Base-by-base conservation (phyloP, 2,888 invertebrate species). In the Ligdia adustata region DNA sequence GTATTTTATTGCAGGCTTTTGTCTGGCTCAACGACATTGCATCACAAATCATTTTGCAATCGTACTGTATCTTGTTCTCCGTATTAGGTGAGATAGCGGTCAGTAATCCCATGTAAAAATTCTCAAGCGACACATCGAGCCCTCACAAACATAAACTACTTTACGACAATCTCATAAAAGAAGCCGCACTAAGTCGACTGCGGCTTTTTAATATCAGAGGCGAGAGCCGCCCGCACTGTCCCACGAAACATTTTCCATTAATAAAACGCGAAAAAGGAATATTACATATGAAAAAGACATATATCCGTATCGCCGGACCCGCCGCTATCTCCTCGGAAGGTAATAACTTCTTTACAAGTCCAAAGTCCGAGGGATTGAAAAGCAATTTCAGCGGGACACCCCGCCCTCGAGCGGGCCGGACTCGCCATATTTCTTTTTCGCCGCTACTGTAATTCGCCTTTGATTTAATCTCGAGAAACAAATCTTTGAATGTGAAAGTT, bases 301-400 rank as follows among this genome's bases (percentile, higher is more conserved):
- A 87, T 89, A 90, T 89, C 88, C 89, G 90, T 89, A 89, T 89
- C 89, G 87, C 79, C 82, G 84, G 86, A 86, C 86, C 89, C 85
- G 87, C 78, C 87, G 89, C 88, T 90, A 89, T 90, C 90, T 91
- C 80, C 82, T 82, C 75, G 82, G 88, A 89, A 91, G 91, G 91
- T 91, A 91, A 91, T 91, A 91, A 91, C 90, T 91, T 91, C 91
- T 91, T 91, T 91, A 91, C 91, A 91, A 91, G 91, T 91, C 91
- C 90, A 90, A 91, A 91, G 91, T 91, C 91, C 91, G 90, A 90
- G 90, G 91, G 91, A 91, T 91, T 91, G 91, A 89, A 90, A 91
- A 91, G 90, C 91, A 91, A 91, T 91, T 91, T 91, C 91, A 90
- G 85, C 81, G 83, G 84, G 87, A 88, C 90, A 88, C 89, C 89